Base-by-base conservation (phyloP, 2,797 vertebrate species). In the Macropodus opercularis region DNA sequence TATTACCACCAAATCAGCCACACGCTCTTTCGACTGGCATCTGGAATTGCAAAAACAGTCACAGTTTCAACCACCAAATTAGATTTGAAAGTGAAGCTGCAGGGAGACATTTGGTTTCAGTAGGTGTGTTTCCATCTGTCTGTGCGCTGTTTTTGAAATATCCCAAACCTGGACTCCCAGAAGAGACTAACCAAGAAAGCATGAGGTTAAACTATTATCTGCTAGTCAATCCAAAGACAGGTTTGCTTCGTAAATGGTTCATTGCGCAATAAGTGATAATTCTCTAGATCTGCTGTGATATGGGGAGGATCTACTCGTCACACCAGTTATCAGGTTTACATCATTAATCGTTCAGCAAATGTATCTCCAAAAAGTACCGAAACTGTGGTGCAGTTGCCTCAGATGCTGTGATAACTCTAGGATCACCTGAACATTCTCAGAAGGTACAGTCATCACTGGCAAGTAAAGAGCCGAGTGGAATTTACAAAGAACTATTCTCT, bases 61-160 rank as follows among this genome's bases (percentile, higher is more conserved):
- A 47, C 44, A 63, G 74, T 76, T 80, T 80, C 58, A 71, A 52
- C 65, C 59, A 42, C 81, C 18, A 48, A 70, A 24, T 47, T 22
- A 32, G 22, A 74, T 23, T 44, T 75, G 51, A 79, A 69, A 78
- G 59, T 18, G n/a, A 64, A 48, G 8, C 22, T 48, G 8, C 18
- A 54, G 29, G 21, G 31, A 71, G 29, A 53, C 29, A 38, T 74
- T 26, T 63, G 39, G 60, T 72, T 76, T 79, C 50, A 54, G 13
- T 19, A 38, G 34, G 21, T 24, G 3, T 35, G 15, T 42, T 63
- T 55, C 49, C 15, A 47, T 41, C 14, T 2, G 12, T 8, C 4
- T 17, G 24, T 50, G n/a, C n/a, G n/a, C 19, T 18, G 40, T 18
- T 11, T 11, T 27, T 15, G 15, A 12, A 3, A 32, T 2, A 46